Conservation (phyloP, 2,113 vertebrate genomes). For the Apodemus speciosus region DNA sequence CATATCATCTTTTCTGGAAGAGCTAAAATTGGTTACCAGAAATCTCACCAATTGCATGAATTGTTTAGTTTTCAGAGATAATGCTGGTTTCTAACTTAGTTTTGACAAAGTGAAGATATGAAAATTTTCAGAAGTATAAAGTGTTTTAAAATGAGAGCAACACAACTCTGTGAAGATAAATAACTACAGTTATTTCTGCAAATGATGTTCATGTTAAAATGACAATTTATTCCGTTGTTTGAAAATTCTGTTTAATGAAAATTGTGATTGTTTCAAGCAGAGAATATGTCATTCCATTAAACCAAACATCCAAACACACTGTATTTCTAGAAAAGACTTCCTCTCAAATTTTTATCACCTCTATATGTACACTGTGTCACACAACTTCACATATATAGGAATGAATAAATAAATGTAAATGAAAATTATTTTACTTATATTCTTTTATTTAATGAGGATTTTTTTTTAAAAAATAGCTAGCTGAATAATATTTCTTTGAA, state of each 20-base stretch:
- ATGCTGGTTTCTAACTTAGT: constrained; percentile 56
- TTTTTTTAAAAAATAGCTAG: background rate
- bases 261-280: background rate
- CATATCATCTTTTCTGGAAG: constrained; percentile 54
- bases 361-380: background rate
- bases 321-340: constrained; percentile 5
- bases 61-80: constrained; percentile 57
- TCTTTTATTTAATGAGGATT: background rate
- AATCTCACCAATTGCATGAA: constrained; percentile 48
- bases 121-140: constrained; percentile 34
- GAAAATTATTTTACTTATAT: background rate
- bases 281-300: background rate
- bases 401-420: background rate
- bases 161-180: constrained; percentile 11
- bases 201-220: constrained; percentile 24
- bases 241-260: background rate
- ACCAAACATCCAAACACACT: background rate
- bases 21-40: constrained; percentile 57
- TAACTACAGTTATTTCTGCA: constrained; percentile 44
- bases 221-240: background rate
- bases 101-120: constrained; percentile 44
- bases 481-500: background rate
- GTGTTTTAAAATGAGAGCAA: constrained; percentile 35
- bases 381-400: background rate
- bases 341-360: background rate